These are phyloP conservation scores for Leptonema lineaticorne DNA, from an alignment of 1,140 invertebrate genomes.

Conservation along the genomic window DNA sequence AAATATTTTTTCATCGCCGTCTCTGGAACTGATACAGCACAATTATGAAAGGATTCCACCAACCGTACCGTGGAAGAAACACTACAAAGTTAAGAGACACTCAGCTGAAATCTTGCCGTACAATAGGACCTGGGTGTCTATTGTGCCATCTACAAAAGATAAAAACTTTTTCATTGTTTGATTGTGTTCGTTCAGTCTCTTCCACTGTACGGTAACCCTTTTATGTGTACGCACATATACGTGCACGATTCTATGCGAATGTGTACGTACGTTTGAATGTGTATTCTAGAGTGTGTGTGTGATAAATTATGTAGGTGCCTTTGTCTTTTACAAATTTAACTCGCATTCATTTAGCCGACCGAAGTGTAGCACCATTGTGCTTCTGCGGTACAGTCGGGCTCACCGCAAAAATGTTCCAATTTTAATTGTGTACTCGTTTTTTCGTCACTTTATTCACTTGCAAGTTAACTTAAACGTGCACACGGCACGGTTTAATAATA, in stretches of 20 bases:
- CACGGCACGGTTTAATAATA: too few relatives aligned
- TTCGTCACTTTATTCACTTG: background rate
- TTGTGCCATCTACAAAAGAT: conserved; percentile 43
- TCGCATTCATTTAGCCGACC: conserved; percentile 41
- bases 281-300: conserved; percentile 27
- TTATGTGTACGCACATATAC: conserved; percentile 13
- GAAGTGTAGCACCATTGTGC: conserved; percentile 40
- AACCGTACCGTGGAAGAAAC: conserved; percentile 36
- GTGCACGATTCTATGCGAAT: conserved; percentile 27
- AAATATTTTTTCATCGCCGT: conserved; percentile 25
- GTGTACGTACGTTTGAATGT: conserved; percentile 6
- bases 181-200: conserved; percentile 40
- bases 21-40: conserved; percentile 37
- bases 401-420: conserved; percentile 18
- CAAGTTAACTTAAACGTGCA: too few relatives aligned
- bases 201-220: conserved; percentile 10
- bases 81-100: conserved; percentile 43
- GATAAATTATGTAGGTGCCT: conserved; percentile 42
- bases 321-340: conserved; percentile 44
- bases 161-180: conserved; percentile 43
- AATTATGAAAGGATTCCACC: conserved; percentile 39
- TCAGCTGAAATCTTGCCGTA: conserved; percentile 41
- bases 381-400: conserved; percentile 31
- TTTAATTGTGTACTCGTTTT: background rate
- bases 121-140: conserved; percentile 41